Conservation (phyloP, 2,888 invertebrate genomes). For the Nemotelus nigrinus region DNA sequence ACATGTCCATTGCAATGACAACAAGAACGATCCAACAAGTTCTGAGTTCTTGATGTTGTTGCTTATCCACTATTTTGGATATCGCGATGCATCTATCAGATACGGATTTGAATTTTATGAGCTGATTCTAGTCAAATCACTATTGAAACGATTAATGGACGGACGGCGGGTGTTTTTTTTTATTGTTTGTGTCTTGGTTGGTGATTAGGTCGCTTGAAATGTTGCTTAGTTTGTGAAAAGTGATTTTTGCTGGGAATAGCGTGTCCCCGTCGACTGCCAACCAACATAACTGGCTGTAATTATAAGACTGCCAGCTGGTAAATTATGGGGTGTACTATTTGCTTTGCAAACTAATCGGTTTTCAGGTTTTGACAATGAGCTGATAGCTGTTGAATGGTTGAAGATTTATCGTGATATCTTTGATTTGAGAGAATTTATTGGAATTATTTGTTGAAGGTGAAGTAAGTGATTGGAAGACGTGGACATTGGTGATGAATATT, state of each 20-base stretch:
- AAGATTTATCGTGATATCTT: slow-evolving; percentile 4
- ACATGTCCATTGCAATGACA: slow-evolving; percentile 47
- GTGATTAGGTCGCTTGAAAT: neutral
- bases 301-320: neutral
- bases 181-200: neutral
- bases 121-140: slow-evolving; percentile 1
- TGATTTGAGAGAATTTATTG: too few relatives aligned
- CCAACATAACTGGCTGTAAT: neutral
- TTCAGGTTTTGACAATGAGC: neutral
- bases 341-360: slow-evolving; percentile 29
- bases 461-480: too few relatives aligned
- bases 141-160: slow-evolving; percentile 23
- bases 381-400: neutral
- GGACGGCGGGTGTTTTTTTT: too few relatives aligned
- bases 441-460: too few relatives aligned
- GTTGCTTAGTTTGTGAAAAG: neutral
- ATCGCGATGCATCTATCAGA: neutral
- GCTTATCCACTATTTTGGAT: neutral
- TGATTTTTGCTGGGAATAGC: neutral
- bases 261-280: too few relatives aligned
- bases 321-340: slow-evolving; percentile 28
- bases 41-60: neutral
- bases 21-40: neutral
- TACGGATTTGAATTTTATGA: slow-evolving; percentile 26
- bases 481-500: too few relatives aligned